Percentiles rank a stretch among this genome's conserved stretches.
Evolutionary conservation across 2,113 vertebrate species (phyloP).

Genomic region (Neodontobutis hainanensis): DNA sequence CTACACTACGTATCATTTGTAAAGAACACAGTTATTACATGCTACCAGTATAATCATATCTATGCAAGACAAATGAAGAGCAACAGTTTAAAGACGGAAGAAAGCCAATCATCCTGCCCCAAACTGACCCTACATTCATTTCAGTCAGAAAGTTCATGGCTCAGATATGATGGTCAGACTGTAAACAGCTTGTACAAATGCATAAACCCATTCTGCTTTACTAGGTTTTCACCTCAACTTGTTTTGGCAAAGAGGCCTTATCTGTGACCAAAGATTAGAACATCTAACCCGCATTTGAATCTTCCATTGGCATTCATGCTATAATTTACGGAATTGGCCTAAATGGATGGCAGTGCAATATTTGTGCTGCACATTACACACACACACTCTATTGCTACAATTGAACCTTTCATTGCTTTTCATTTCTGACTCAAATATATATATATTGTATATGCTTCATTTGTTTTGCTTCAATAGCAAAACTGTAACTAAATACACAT

Average conservation of each 20-base stretch:
- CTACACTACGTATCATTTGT: slow-evolving; percentile 62
- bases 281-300: slow-evolving; percentile 72
- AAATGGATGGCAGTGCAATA: slow-evolving; percentile 77
- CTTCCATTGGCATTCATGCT: slow-evolving; percentile 77
- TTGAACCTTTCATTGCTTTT: slow-evolving; percentile 73
- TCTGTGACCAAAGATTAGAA: slow-evolving; percentile 69
- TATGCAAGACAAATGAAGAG: slow-evolving; percentile 72
- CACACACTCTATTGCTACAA: slow-evolving; percentile 76
- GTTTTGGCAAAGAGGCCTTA: slow-evolving; percentile 75
- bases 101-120: slow-evolving; percentile 63
- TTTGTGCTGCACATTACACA: slow-evolving; percentile 75
- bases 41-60: slow-evolving; percentile 72
- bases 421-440: slow-evolving; percentile 53
- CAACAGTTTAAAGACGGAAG: slow-evolving; percentile 67
- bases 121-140: slow-evolving; percentile 76
- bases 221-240: slow-evolving; percentile 31
- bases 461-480: slow-evolving; percentile 56
- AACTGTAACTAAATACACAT: slow-evolving; percentile 60
- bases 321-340: slow-evolving; percentile 73
- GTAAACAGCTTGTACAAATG: slow-evolving; percentile 75
- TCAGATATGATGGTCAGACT: slow-evolving; percentile 78
- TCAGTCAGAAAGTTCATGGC: slow-evolving; percentile 77
- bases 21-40: slow-evolving; percentile 63
- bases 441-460: slow-evolving; percentile 60
- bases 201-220: slow-evolving; percentile 74